Conservation (phyloP, 2,113 vertebrate species). For the Halcyon senegalensis region DNA sequence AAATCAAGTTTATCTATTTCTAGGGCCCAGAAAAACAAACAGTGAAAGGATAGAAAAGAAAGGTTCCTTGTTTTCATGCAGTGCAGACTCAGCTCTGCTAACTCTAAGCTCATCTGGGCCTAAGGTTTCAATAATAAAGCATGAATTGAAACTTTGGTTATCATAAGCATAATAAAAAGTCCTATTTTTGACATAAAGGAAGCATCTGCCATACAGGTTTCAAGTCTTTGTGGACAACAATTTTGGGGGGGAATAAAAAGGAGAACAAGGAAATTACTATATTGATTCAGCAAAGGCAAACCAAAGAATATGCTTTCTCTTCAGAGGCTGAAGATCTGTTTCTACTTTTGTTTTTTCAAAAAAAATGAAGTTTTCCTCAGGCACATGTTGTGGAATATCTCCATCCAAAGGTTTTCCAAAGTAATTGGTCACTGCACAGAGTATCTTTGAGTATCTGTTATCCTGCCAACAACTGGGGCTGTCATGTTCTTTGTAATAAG, state of each 20-base stretch:
- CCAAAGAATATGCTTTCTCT: not conserved
- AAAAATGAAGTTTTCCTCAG: not conserved
- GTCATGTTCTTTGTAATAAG: not conserved
- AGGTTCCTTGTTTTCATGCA: not conserved
- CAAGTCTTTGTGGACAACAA: not conserved
- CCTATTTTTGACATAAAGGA: not conserved
- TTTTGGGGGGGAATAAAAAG: too few species aligned
- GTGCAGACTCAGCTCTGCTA: not conserved
- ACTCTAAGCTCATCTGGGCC: not conserved
- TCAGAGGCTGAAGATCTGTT: rapidly evolving
- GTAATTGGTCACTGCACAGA: not conserved
- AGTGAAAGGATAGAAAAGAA: not conserved
- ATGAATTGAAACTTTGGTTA: not conserved
- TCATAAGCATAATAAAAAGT: not conserved
- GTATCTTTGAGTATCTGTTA: not conserved
- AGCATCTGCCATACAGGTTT: not conserved
- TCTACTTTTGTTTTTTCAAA: not conserved
- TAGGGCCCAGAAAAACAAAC: not conserved
- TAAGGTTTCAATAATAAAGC: not conserved
- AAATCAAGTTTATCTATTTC: not conserved
- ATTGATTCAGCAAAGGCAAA: not conserved
- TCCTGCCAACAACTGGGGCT: not conserved
- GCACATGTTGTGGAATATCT: rapidly evolving
- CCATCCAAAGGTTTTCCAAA: not conserved
- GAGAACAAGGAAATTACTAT: not conserved